Percentiles rank a stretch among this genome's conserved stretches.
Evolutionary conservation across 2,888 invertebrate genomes (phyloP).

Genomic region (Orthosia gothica): DNA sequence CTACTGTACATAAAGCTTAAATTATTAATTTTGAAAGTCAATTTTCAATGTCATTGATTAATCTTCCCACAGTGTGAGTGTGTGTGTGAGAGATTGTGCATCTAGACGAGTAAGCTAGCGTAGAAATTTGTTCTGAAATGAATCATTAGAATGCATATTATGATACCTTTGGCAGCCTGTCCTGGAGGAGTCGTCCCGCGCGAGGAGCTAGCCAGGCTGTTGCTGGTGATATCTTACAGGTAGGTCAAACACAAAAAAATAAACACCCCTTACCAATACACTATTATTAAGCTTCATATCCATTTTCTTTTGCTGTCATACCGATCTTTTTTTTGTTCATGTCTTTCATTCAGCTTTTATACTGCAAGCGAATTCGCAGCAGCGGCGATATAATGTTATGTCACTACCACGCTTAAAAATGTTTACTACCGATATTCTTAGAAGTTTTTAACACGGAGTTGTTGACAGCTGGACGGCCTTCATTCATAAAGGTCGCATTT

Average conservation of each 20-base stretch:
- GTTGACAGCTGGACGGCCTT: conserved; percentile 7
- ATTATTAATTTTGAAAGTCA: not conserved
- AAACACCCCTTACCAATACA: not conserved
- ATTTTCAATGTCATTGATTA: conserved; percentile 8
- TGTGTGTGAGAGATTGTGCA: not conserved
- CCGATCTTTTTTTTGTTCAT: conserved; percentile 12
- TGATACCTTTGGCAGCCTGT: conserved; percentile 78
- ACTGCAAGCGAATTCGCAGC: conserved; percentile 51
- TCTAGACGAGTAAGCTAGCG: conserved; percentile 20
- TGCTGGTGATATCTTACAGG: conserved; percentile 46
- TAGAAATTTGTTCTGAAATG: conserved; percentile 35
- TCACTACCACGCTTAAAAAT: conserved; percentile 46
- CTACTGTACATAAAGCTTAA: no score
- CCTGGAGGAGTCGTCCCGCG: conserved; percentile 37
- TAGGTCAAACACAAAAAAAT: conserved; percentile 53
- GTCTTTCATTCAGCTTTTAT: conserved; percentile 8
- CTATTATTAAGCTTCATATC: not conserved
- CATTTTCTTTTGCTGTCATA: not conserved
- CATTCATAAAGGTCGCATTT: conserved; percentile 30
- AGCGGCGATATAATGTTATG: conserved; percentile 49
- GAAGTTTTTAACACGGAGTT: not conserved
- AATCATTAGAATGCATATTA: conserved; percentile 76
- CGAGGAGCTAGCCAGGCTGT: conserved; percentile 9
- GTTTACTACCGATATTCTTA: conserved; percentile 1
- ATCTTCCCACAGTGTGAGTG: conserved; percentile 37